phyloP scores from a whole-genome alignment of 2,113 vertebrate species.

The Acanthochromis polyacanthus region DNA sequence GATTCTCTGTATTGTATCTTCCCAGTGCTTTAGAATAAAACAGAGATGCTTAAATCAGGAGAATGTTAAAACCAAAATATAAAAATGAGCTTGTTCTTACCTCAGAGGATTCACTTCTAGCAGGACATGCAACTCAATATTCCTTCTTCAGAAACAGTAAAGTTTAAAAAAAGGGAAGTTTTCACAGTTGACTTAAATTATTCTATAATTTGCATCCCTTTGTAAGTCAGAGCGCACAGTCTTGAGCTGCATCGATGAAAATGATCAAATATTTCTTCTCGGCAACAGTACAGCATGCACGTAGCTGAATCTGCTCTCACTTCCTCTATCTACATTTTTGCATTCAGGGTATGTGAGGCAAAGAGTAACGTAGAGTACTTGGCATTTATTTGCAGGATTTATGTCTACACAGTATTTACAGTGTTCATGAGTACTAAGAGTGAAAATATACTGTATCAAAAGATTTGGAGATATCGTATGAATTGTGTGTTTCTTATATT shows the following conservation, averaged over 20 bases:
- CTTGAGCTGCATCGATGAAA: background rate
- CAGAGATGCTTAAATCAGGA: background rate
- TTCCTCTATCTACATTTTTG: slow-evolving; percentile 50
- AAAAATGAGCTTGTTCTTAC: slow-evolving; percentile 38
- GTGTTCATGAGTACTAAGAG: background rate
- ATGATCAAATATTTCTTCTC: fast-evolving
- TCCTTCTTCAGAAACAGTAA: background rate
- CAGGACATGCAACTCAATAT: background rate
- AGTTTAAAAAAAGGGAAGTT: slow-evolving; percentile 20
- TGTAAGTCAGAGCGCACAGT: background rate
- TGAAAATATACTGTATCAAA: background rate
- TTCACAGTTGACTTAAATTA: slow-evolving; percentile 30
- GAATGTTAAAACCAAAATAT: background rate
- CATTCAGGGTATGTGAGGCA: background rate
- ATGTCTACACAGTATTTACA: background rate
- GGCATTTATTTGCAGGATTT: background rate
- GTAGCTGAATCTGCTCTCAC: slow-evolving; percentile 10
- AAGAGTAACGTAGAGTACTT: background rate
- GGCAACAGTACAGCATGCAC: no score
- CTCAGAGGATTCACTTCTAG: background rate
- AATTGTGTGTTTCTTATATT: background rate
- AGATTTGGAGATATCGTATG: background rate
- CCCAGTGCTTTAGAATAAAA: background rate
- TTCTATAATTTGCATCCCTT: slow-evolving; percentile 54
- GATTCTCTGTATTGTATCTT: background rate